Evolutionary conservation across 2,113 vertebrate genomes (phyloP).

Genomic region (Lepus europaeus): DNA sequence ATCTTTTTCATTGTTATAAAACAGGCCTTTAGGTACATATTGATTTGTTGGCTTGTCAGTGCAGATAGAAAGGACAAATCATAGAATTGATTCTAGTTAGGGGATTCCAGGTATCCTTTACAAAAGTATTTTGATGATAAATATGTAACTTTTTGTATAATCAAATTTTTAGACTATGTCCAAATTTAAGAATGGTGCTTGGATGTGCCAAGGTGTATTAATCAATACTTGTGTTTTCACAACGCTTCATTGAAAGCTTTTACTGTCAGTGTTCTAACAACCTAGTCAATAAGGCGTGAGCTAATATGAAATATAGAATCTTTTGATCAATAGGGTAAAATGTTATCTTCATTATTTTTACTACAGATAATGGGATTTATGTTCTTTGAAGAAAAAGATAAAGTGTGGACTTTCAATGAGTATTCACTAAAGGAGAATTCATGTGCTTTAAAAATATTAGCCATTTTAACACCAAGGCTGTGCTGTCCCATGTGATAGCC

Average conservation of each 20-base stretch:
- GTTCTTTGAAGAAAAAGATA: not conserved
- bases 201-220: not conserved
- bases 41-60: not conserved
- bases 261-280: not conserved
- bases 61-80: slow-evolving; percentile 1
- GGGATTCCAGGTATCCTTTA: not conserved
- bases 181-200: not conserved
- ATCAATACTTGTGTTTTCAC: not conserved
- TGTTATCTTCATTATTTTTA: slow-evolving; percentile 2
- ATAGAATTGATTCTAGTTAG: slow-evolving; percentile 42
- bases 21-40: not conserved
- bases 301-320: not conserved
- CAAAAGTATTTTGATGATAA: slow-evolving; percentile 2
- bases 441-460: not conserved
- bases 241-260: not conserved
- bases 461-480: not conserved
- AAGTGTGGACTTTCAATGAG: not conserved
- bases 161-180: not conserved
- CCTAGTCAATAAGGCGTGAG: not conserved
- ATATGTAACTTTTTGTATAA: not conserved
- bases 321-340: not conserved
- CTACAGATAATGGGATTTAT: not conserved
- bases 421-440: not conserved
- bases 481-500: not conserved
- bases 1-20: not conserved